These are phyloP conservation scores for Tridacna gigas DNA, from an alignment of 2,888 invertebrate species.

Conservation along the genomic window DNA sequence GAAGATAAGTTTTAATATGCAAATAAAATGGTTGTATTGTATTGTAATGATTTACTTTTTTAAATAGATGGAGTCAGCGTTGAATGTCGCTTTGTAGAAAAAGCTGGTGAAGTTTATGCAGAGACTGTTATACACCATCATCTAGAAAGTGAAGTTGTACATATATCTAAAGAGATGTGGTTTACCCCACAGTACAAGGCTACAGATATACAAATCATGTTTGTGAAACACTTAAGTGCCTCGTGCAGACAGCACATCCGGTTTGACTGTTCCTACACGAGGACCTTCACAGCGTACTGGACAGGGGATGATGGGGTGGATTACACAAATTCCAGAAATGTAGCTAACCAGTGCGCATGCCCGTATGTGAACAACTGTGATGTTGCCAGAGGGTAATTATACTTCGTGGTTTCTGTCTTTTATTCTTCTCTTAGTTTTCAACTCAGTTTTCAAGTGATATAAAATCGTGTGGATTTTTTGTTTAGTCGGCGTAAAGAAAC, in stretches of 20 bases:
- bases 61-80: constrained; percentile 41
- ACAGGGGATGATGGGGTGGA: not conserved
- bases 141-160: not conserved
- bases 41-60: not conserved
- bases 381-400: constrained; percentile 1
- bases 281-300: not conserved
- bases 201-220: not conserved
- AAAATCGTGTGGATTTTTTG: no score
- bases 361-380: not conserved
- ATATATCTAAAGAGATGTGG: not conserved
- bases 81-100: constrained; percentile 48
- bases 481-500: no score
- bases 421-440: not conserved
- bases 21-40: no score
- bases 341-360: not conserved
- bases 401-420: not conserved
- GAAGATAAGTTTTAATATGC: no score
- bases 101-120: not conserved
- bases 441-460: not conserved
- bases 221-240: not conserved
- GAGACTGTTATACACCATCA: constrained; percentile 55
- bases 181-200: not conserved
- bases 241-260: not conserved
- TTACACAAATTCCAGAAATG: not conserved
- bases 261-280: constrained; percentile 9